phyloP scores from a whole-genome alignment of 2,888 invertebrate genomes.

The Buathra laborator region DNA sequence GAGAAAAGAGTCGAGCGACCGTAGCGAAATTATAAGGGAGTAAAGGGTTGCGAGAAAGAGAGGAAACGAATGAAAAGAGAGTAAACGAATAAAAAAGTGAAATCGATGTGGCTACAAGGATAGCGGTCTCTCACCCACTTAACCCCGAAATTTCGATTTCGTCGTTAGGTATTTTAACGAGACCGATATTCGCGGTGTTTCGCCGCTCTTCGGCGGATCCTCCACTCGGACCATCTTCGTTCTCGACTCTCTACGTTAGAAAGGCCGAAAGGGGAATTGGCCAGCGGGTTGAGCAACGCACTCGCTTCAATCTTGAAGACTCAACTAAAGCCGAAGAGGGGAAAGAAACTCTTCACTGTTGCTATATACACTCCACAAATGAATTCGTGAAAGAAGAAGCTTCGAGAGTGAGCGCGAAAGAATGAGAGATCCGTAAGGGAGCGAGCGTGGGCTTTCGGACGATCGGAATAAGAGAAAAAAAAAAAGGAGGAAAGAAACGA shows the following conservation, averaged over 20 bases:
- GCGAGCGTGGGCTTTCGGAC: neutral
- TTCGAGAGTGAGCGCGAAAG: neutral
- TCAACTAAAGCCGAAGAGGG: constrained; percentile 27
- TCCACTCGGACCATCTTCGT: constrained; percentile 11
- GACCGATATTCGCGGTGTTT: constrained; percentile 81
- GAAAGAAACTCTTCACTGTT: constrained; percentile 44
- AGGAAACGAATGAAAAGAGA: constrained; percentile 29
- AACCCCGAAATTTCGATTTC: constrained; percentile 85
- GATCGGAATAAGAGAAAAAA: constrained; percentile 19
- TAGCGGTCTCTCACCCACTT: constrained; percentile 73
- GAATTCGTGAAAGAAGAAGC: constrained; percentile 31
- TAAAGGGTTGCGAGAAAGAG: constrained; percentile 21
- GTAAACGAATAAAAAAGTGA: constrained; percentile 52
- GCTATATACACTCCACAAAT: neutral
- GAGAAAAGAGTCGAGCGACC: neutral
- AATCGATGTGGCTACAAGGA: constrained; percentile 24
- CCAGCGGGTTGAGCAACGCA: constrained; percentile 52
- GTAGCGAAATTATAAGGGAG: constrained; percentile 22
- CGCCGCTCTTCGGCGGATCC: constrained; percentile 43
- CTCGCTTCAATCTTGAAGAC: constrained; percentile 38
- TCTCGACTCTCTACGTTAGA: constrained; percentile 58
- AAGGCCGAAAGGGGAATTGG: constrained; percentile 69
- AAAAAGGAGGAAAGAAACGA: neutral
- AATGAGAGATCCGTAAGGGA: constrained; percentile 2
- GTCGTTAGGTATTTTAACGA: constrained; percentile 85